Evolutionary conservation across 2,888 invertebrate species (phyloP), one percentile per base, ranked within the genome.

Genomic region (Eristalinus aeneus): DNA sequence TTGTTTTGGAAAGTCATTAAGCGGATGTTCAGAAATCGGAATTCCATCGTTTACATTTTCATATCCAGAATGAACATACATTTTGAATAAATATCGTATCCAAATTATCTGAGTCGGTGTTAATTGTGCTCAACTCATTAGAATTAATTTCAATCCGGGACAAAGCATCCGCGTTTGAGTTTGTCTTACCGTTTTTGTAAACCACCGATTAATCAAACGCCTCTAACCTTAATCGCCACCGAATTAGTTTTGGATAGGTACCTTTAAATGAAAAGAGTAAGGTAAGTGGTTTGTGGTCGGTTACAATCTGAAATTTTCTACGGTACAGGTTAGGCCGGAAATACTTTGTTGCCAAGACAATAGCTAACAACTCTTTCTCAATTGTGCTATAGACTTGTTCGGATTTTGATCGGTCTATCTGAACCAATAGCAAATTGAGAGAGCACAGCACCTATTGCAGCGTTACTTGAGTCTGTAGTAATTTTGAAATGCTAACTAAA

Each of bases 101-200:
- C 56, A 56, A 56, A 16, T 56, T 56, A 56, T 56, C 23, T 56
- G 56, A 56, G 8, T 56, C 56, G 11, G 23, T 56, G 56, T 56
- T 56, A 56, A 56, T 9, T 56, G 22, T 56, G 56, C 22, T 56
- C 56, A 56, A 56, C 22, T 36, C 63, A 32, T 63, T 63, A 63
- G 63, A 2, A 32, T 63, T 63, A 10, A 36, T 9, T 63, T 63
- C 63, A 20, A 63, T 36, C 32, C 36, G 63, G 11, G 36, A 63
- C 27, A 63, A 32, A 32, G 22, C 63, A 56, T 56, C 56, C 32
- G 39, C 22, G 63, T 63, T 56, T 23, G 56, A 11, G 56, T 56
- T 56, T 56, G 23, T 22, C 56, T 22, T 56, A 63, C 63, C 22
- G 36, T 63, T 63, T 63, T 63, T 63, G 63, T 63, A 39, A 10